A percentile compares a stretch with the other conserved stretches of the same genome.
These are phyloP conservation scores for Nudaria mundana DNA, from an alignment of 2,888 invertebrate genomes.

Conservation along the genomic window DNA sequence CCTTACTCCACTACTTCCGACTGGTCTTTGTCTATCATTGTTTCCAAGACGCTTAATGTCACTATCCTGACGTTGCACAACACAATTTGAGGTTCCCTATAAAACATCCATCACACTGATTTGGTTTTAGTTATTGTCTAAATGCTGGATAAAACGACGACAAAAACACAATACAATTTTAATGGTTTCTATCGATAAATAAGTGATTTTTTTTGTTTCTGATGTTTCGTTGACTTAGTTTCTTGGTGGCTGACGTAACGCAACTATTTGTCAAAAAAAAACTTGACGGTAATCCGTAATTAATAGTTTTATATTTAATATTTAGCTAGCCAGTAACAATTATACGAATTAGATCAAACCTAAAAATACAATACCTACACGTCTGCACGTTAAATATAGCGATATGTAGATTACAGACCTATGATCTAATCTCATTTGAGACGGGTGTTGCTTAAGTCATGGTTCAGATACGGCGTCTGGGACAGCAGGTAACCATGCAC, in stretches of 20 bases:
- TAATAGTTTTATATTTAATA: constrained; percentile 3
- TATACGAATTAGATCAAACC: not conserved
- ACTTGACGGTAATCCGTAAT: not conserved
- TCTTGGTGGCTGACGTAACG: constrained; percentile 7
- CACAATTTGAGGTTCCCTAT: constrained; percentile 12
- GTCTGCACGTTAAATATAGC: no score
- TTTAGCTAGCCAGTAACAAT: constrained; percentile 10
- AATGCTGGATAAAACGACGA: no score
- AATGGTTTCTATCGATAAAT: not conserved
- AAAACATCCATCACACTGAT: constrained; percentile 6
- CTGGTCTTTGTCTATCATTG: constrained; percentile 22
- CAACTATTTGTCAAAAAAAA: constrained; percentile 21
- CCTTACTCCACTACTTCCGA: constrained; percentile 28
- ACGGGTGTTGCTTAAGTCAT: no score
- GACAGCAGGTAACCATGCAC: no score
- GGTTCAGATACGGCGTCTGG: no score
- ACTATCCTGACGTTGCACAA: constrained; percentile 17
- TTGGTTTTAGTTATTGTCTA: constrained; percentile 6
- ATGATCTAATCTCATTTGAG: no score
- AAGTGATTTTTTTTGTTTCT: constrained; percentile 4
- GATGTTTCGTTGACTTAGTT: constrained; percentile 6
- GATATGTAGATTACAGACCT: no score
- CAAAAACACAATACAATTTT: constrained; percentile 4
- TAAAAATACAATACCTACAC: no score
- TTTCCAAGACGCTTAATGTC: constrained; percentile 18